These are phyloP conservation scores for Gymnothorax reevesii DNA, from an alignment of 2,797 vertebrate genomes.

Conservation along the genomic window DNA sequence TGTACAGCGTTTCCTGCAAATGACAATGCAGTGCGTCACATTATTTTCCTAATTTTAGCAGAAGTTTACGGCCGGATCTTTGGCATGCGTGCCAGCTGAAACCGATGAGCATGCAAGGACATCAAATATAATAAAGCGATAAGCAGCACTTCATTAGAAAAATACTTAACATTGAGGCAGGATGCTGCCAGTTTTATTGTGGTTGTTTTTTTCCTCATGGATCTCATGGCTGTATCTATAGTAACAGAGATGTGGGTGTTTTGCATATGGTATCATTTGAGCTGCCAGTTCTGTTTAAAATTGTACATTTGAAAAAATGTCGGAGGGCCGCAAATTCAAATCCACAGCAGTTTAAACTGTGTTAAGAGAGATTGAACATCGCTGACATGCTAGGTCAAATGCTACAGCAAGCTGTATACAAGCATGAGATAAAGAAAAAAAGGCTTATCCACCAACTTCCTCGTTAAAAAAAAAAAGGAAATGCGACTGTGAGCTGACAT, in stretches of 20 bases:
- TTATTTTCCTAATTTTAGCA: not conserved
- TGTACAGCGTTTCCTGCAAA: not conserved
- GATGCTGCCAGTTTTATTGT: not conserved
- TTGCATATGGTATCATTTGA: not conserved
- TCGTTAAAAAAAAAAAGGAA: not conserved
- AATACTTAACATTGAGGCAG: not conserved
- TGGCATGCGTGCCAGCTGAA: not conserved
- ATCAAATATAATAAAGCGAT: not conserved
- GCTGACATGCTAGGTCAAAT: constrained; percentile 5
- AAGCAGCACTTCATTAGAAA: not conserved
- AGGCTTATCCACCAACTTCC: constrained; percentile 10
- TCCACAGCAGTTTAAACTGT: constrained; percentile 1
- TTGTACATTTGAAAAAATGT: not conserved
- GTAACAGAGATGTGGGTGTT: constrained; percentile 7
- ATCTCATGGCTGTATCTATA: constrained; percentile 17
- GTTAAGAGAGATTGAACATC: not conserved
- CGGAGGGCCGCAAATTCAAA: not conserved
- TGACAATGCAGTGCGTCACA: not conserved
- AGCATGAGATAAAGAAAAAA: not conserved
- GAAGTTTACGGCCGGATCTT: not conserved
- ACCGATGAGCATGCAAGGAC: not conserved
- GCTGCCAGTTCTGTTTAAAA: constrained; percentile 10
- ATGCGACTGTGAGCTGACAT: constrained; percentile 14
- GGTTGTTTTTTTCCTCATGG: not conserved
- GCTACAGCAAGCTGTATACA: not conserved